Percentiles rank a stretch among this genome's conserved stretches.
phyloP scores from a whole-genome alignment of 2,797 vertebrate genomes.

The Spinibarbus caldwelli region DNA sequence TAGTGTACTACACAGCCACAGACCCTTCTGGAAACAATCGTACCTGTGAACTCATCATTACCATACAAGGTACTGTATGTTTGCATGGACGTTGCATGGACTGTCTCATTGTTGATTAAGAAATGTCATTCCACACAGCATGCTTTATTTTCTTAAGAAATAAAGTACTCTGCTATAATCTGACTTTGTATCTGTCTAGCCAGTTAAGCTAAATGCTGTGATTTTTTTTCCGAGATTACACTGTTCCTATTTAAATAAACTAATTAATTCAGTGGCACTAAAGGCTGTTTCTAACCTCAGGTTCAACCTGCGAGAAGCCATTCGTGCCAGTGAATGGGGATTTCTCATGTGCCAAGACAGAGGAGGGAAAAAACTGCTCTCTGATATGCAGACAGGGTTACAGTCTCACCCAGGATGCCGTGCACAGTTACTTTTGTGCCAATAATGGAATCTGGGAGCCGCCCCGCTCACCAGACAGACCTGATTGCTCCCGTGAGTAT shows the following conservation, averaged over 20 bases:
- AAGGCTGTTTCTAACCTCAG: slow-evolving; percentile 64
- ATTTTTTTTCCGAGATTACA: not conserved
- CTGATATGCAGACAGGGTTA: slow-evolving; percentile 89
- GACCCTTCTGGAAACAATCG: slow-evolving; percentile 92
- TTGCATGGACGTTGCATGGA: not conserved
- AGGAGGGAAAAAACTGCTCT: slow-evolving; percentile 87
- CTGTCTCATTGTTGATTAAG: not conserved
- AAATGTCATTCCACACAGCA: not conserved
- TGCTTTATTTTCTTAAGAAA: not conserved
- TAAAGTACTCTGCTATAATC: not conserved
- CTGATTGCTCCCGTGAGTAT: slow-evolving; percentile 92
- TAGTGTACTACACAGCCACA: slow-evolving; percentile 86
- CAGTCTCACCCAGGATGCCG: slow-evolving; percentile 88
- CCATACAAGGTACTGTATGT: slow-evolving; percentile 84
- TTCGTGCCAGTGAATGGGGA: slow-evolving; percentile 89
- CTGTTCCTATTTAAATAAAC: slow-evolving; percentile 24
- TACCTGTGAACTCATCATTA: slow-evolving; percentile 89
- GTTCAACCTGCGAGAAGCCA: slow-evolving; percentile 88
- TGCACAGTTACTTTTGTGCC: slow-evolving; percentile 89
- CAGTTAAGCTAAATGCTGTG: not conserved
- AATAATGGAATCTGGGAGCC: slow-evolving; percentile 92
- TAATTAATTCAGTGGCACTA: slow-evolving; percentile 4
- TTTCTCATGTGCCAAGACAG: slow-evolving; percentile 85
- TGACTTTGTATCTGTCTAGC: not conserved
- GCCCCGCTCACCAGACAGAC: slow-evolving; percentile 83